Conservation (phyloP, 2,888 invertebrate species). For the Acrocyrtus sp. region DNA sequence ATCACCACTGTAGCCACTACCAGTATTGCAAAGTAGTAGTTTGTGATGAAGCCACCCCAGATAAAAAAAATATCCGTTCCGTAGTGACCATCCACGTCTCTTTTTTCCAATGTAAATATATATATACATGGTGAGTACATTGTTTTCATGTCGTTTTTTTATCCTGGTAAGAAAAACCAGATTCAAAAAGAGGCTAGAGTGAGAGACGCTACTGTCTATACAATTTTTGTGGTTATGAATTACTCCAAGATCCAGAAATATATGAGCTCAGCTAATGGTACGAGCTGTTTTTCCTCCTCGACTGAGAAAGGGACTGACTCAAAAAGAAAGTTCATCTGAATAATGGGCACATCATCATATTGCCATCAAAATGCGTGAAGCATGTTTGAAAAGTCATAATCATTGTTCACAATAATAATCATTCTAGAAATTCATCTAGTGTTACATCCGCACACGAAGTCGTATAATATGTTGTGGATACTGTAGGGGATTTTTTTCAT, state of each 20-base stretch:
- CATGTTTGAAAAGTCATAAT: constrained; percentile 5
- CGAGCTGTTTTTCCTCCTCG: too few species aligned
- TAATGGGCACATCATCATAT: constrained; percentile 38
- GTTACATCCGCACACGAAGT: background rate
- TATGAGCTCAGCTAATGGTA: too few species aligned
- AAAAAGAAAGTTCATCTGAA: constrained; percentile 21
- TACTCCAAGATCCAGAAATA: background rate
- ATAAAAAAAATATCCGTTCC: background rate
- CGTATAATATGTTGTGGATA: background rate
- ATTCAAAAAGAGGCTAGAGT: background rate
- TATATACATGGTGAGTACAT: background rate
- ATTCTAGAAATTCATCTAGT: background rate
- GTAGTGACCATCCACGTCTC: background rate
- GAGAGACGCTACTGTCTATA: background rate
- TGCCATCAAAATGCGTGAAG: constrained; percentile 7
- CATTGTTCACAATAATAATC: background rate
- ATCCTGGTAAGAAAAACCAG: background rate
- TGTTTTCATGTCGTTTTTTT: background rate
- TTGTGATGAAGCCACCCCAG: background rate
- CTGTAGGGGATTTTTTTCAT: background rate
- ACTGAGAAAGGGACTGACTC: too few species aligned
- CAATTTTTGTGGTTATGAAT: constrained; percentile 26
- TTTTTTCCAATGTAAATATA: background rate
- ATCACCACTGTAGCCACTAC: background rate
- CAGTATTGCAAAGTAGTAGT: too few species aligned